Evolutionary conservation across 2,888 invertebrate species (phyloP).

Genomic region (Eucriotettix oculatus): DNA sequence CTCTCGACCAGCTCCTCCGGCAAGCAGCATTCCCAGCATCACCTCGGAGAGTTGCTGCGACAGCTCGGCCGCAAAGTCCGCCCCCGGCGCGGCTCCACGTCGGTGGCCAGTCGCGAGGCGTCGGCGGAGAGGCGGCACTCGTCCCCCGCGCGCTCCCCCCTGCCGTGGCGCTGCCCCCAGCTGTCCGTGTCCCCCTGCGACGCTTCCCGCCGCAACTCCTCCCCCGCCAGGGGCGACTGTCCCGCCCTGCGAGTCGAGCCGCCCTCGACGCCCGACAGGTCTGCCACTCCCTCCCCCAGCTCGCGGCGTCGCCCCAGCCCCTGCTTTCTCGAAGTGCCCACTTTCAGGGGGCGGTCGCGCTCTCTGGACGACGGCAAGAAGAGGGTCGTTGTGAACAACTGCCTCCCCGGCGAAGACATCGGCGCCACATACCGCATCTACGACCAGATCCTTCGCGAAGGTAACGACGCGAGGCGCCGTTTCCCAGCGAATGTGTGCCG

Average conservation of each 20-base stretch:
- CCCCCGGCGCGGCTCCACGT: neutral
- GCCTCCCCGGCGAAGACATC: slow-evolving; percentile 31
- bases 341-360: slow-evolving; percentile 58
- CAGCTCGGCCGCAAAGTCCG: slow-evolving; percentile 42
- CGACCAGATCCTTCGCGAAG: slow-evolving; percentile 60
- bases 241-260: neutral
- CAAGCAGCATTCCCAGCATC: slow-evolving; percentile 35
- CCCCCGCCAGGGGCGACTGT: neutral
- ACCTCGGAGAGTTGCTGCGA: slow-evolving; percentile 59
- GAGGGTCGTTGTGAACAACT: slow-evolving; percentile 23
- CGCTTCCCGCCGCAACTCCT: neutral
- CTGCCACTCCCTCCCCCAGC: slow-evolving; percentile 2
- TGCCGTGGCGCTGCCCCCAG: slow-evolving; percentile 23
- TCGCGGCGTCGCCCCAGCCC: slow-evolving; percentile 12
- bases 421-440: slow-evolving; percentile 71
- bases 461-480: slow-evolving; percentile 24
- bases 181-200: neutral
- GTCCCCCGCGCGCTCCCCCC: neutral
- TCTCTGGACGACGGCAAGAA: slow-evolving; percentile 50
- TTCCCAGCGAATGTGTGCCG: too few relatives aligned
- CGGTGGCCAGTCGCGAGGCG: too few relatives aligned
- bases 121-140: neutral
- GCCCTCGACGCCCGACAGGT: neutral
- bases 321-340: slow-evolving; percentile 26
- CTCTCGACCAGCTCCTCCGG: neutral